Evolutionary conservation across 2,113 vertebrate genomes (phyloP).

Genomic region (Poecile atricapillus): DNA sequence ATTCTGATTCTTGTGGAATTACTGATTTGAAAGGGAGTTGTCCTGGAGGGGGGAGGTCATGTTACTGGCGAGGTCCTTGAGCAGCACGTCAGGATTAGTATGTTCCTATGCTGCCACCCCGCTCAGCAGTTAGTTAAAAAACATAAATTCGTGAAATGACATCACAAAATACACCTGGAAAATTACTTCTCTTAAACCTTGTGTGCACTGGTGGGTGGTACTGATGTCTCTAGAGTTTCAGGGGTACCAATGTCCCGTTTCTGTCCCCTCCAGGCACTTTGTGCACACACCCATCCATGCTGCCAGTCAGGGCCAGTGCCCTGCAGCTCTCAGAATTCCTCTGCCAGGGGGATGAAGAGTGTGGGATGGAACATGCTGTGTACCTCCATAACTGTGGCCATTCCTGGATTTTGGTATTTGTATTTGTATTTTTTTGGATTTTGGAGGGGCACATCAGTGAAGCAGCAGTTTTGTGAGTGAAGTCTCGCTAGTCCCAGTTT

Average conservation of each 20-base stretch:
- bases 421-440: background rate
- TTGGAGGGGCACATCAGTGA: background rate
- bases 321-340: background rate
- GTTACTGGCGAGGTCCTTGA: background rate
- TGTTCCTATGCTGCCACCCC: background rate
- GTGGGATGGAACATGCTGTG: background rate
- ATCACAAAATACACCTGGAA: background rate
- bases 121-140: background rate
- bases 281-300: background rate
- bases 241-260: background rate
- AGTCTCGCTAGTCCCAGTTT: background rate
- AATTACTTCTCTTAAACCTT: background rate
- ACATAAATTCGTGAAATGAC: background rate
- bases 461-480: background rate
- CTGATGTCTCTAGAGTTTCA: background rate
- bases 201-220: background rate
- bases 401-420: background rate
- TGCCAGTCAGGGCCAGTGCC: background rate
- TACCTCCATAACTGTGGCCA: background rate
- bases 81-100: background rate
- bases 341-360: background rate
- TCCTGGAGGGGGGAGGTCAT: fast-evolving
- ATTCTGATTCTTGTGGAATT: background rate
- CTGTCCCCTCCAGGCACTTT: background rate
- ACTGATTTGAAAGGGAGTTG: background rate